Base-by-base conservation (phyloP, 2,113 vertebrate species). In the Chionomys nivalis region DNA sequence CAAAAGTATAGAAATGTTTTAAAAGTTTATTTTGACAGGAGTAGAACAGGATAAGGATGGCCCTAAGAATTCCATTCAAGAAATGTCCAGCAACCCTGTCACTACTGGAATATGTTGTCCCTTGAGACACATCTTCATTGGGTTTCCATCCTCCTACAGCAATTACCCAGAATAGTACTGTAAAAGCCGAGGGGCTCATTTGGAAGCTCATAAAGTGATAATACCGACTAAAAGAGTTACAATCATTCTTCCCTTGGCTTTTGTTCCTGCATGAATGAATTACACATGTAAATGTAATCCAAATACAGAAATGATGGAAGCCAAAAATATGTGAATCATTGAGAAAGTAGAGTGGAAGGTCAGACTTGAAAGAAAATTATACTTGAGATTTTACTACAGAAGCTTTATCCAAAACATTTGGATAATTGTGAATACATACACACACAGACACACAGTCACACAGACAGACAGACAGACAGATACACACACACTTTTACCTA, bases 241-340 rank as follows among this genome's bases (percentile, higher is more conserved):
- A 92, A 92, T 93, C 86, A 55, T 86, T 79, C 88, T 93, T 89
- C 90, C 73, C 49, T 89, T 95, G 92, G 90, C 92, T 78, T 55
- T 89, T 28, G 66, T 86, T 89, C 33, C 23, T 86, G 47, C 42
- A 44, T 31, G 85, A 97, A 83, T 83, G 85, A 89, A 44, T 65
- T 83, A 26, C 21, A 42, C 68, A 68, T 92, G 76, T 92, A 88
- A 95, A 90, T 78, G 16, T 28, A 94, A 89, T 95, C 92, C 96
- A 97, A 87, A 89, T 93, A 76, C 23, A 8, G 77, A 94, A 89
- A 90, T 61, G 55, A 36, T 73, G 39, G 49, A 75, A 95, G 94
- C 97, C 97, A 98, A 91, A 96, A 95, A 97, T 96, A 94, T 47
- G 94, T 79, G 85, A 94, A 89, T 31, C 49, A 36, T 52, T 92